Conservation (phyloP, 2,113 vertebrate genomes). For the Malaclemys terrapin region DNA sequence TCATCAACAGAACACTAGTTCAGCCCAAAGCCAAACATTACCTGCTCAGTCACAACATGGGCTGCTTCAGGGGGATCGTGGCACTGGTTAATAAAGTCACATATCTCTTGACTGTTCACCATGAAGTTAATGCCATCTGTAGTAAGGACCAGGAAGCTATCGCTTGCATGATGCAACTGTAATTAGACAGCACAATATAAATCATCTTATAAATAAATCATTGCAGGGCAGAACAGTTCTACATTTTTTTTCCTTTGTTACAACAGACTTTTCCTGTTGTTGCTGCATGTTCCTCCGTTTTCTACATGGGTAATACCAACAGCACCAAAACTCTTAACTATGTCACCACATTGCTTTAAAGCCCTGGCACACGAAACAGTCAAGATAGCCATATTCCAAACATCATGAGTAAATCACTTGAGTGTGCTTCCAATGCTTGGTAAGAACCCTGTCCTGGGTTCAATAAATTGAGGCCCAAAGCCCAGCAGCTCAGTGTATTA, state of each 20-base stretch:
- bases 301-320: background rate
- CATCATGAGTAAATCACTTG: background rate
- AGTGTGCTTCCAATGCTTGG: background rate
- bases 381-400: background rate
- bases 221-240: background rate
- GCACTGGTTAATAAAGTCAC: slow-evolving; percentile 93
- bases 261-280: background rate
- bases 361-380: accelerated
- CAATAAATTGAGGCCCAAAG: background rate
- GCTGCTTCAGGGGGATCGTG: slow-evolving; percentile 94
- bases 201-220: accelerated
- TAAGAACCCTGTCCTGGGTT: background rate
- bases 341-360: background rate
- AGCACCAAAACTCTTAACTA: background rate
- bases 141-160: slow-evolving; percentile 95
- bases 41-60: slow-evolving; percentile 94
- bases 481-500: background rate
- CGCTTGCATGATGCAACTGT: slow-evolving; percentile 91
- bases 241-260: accelerated
- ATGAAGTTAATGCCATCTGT: slow-evolving; percentile 98
- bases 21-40: slow-evolving; percentile 33
- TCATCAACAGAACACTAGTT: background rate
- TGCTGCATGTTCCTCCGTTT: background rate
- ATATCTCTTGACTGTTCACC: slow-evolving; percentile 99
- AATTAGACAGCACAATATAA: background rate